These are phyloP conservation scores for Cepaea hortensis DNA, from an alignment of 2,888 invertebrate genomes.

Conservation along the genomic window DNA sequence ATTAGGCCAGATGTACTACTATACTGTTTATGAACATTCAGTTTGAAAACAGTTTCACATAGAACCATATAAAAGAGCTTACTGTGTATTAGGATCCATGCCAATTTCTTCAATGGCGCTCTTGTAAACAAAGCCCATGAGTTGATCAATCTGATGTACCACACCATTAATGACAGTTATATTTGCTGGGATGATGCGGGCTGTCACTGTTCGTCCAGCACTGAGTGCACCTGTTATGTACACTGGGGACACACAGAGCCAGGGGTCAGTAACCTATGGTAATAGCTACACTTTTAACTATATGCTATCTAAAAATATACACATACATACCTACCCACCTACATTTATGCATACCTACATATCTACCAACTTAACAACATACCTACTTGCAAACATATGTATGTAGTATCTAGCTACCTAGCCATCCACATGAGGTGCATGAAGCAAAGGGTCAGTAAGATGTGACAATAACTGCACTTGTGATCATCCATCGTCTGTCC, in stretches of 20 bases:
- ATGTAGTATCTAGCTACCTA: too few relatives aligned
- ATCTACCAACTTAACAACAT: too few relatives aligned
- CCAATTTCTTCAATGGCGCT: slow-evolving; percentile 61
- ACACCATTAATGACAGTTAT: slow-evolving; percentile 68
- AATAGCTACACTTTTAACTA: background rate
- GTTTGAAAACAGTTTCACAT: background rate
- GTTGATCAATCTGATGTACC: slow-evolving; percentile 65
- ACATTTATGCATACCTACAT: too few relatives aligned
- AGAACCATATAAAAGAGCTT: slow-evolving; percentile 7
- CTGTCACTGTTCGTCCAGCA: slow-evolving; percentile 61
- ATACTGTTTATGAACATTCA: background rate
- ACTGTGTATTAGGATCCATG: slow-evolving; percentile 41
- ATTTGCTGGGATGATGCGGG: slow-evolving; percentile 61
- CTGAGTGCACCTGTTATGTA: slow-evolving; percentile 56
- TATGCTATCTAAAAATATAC: too few relatives aligned
- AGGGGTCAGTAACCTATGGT: background rate
- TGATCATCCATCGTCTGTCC: too few relatives aligned
- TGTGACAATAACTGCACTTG: too few relatives aligned
- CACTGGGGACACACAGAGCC: slow-evolving; percentile 36
- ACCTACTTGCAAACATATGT: too few relatives aligned
- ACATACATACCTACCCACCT: too few relatives aligned
- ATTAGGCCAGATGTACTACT: too few relatives aligned
- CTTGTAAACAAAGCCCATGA: slow-evolving; percentile 66
- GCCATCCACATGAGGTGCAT: too few relatives aligned
- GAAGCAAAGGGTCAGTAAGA: too few relatives aligned